Evolutionary conservation across 2,113 vertebrate species (phyloP).

Genomic region (Elaphurus davidianus): DNA sequence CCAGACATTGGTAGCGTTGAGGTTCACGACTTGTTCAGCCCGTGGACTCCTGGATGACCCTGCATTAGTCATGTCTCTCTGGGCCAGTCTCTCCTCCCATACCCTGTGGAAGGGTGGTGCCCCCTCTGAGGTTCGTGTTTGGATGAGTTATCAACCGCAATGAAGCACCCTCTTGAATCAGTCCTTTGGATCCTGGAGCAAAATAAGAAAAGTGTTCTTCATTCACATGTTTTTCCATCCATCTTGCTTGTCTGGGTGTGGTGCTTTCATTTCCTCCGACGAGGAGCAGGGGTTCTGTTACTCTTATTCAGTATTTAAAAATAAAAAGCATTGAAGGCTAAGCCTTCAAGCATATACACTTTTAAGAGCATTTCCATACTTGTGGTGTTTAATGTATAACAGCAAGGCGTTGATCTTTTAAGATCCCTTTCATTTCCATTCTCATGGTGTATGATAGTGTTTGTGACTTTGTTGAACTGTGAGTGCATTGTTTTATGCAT

Average conservation of each 20-base stretch:
- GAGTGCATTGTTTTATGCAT: not conserved
- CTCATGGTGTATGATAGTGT: not conserved
- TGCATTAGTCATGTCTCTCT: slow-evolving; percentile 66
- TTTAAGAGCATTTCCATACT: not conserved
- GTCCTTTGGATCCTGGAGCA: slow-evolving; percentile 33
- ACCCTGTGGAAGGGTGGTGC: slow-evolving; percentile 61
- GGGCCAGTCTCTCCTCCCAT: slow-evolving; percentile 37
- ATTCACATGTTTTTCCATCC: slow-evolving; percentile 68
- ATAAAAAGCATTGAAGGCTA: not conserved
- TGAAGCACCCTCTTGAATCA: slow-evolving; percentile 72
- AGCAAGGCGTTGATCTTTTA: not conserved
- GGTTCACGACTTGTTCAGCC: slow-evolving; percentile 9
- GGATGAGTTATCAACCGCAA: slow-evolving; percentile 64
- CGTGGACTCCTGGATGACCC: slow-evolving; percentile 60
- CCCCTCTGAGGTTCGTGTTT: slow-evolving; percentile 50
- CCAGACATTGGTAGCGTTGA: slow-evolving; percentile 11
- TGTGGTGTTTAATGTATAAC: not conserved
- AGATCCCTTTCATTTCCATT: not conserved
- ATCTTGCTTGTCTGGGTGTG: slow-evolving; percentile 65
- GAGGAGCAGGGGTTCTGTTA: not conserved
- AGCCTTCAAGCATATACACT: not conserved
- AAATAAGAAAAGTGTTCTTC: slow-evolving; percentile 67
- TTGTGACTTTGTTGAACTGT: not conserved
- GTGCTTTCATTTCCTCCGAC: slow-evolving; percentile 52
- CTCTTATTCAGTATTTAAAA: slow-evolving; percentile 34